These are phyloP conservation scores for Microtus richardsoni DNA, from an alignment of 2,113 vertebrate species.

Conservation along the genomic window DNA sequence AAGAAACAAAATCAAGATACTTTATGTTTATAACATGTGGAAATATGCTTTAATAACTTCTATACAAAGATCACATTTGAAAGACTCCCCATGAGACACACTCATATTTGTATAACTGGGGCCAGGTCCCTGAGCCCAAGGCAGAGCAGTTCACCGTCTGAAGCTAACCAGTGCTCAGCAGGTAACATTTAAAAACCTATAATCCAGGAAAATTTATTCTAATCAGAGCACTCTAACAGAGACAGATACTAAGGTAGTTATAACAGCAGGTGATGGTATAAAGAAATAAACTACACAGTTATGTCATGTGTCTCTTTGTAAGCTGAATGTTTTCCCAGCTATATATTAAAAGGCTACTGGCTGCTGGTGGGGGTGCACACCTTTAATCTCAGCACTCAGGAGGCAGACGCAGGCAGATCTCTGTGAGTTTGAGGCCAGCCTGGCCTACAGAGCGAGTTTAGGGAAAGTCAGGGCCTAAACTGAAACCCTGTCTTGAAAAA, in stretches of 20 bases:
- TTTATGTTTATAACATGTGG: conserved; percentile 6
- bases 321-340: conserved; percentile 35
- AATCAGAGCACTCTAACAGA: not conserved
- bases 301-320: conserved; percentile 7
- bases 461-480: not conserved
- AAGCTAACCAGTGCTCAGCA: not conserved
- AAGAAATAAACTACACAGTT: conserved; percentile 38
- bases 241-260: not conserved
- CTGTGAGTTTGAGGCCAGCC: not conserved
- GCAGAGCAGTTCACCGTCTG: not conserved
- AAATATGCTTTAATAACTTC: conserved; percentile 37
- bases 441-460: not conserved
- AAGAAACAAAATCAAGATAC: not conserved
- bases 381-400: not conserved
- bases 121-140: conserved; percentile 8
- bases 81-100: conserved; percentile 6
- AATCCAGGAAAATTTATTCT: not conserved
- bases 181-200: conserved; percentile 19
- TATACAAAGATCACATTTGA: not conserved
- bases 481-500: not conserved
- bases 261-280: conserved; percentile 2
- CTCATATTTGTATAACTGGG: not conserved
- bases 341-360: conserved; percentile 22
- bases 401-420: not conserved
- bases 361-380: not conserved